Evolutionary conservation across 2,797 vertebrate species (phyloP), one percentile per base, ranked within the genome.

Genomic region (Erethizon dorsatum): DNA sequence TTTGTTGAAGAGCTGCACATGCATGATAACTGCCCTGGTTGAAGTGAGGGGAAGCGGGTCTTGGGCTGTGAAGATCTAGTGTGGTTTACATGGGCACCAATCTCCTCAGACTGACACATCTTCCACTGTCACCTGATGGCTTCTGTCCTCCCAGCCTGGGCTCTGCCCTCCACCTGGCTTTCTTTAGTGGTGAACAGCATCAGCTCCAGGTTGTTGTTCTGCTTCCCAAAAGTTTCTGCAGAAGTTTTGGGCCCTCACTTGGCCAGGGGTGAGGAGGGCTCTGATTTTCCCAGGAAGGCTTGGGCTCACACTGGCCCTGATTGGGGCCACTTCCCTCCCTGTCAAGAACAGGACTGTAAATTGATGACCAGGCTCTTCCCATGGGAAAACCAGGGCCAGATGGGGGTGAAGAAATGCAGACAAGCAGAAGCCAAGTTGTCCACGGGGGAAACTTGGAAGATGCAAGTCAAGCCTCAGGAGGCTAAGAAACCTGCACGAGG

Each of bases 1-100:
- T 93, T 94, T 83, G 20, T 83, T 78, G 83, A 83, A 95, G 87
- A 91, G n/a, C 28, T 65, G 24, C 61, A 65, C 41, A 20, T 75
- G 41, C 41, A 14, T 20, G 69, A 37, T 54, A 93, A 94, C 52
- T 47, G 33, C 47, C 54, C 75, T 45, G 33, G 33, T 54, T 24
- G 37, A 63, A 75, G 85, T 26, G 26, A 57, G 26, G 56, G 73
- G 47, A 9, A 65, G 67, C n/a, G 12, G 0, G 24, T 85, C 73
- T 71, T 54, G 5, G 37, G 20, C 12, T 57, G 83, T 59, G 47
- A 93, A 88, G 26, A 33, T 88, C 71, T 90, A 14, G 5, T 80
- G 78, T 75, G 63, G 83, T 50, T 56, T 26, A 82, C 28, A 89
- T 28, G 26, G 59, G 22, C 1, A 18, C 41, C 71, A 67, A 33